phyloP scores from a whole-genome alignment of 2,888 invertebrate genomes.

The Eupithecia dodoneata region DNA sequence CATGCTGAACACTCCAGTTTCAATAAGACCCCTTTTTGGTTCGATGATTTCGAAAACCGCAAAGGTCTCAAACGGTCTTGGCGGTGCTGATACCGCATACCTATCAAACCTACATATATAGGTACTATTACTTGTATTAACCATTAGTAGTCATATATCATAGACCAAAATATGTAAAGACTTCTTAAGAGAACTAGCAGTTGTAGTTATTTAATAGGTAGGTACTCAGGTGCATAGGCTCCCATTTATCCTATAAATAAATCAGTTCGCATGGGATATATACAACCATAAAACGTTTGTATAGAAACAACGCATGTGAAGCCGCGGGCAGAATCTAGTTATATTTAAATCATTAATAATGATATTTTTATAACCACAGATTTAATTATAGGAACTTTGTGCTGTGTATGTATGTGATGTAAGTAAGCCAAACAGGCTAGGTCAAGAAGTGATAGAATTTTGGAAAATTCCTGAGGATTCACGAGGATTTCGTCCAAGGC shows the following conservation, averaged over 20 bases:
- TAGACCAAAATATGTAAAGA: too few species aligned
- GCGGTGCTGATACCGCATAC: neutral
- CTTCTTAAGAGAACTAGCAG: too few species aligned
- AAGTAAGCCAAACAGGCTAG: neutral
- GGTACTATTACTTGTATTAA: neutral
- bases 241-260: too few species aligned
- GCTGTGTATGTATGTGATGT: neutral
- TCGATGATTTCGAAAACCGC: slow-evolving; percentile 5
- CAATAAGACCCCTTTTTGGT: slow-evolving; percentile 9
- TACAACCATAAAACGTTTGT: too few species aligned
- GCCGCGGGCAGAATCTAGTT: too few species aligned
- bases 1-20: neutral
- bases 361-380: neutral
- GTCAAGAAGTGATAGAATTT: neutral
- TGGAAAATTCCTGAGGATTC: neutral
- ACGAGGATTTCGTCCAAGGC: neutral
- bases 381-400: neutral
- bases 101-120: neutral
- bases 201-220: too few species aligned
- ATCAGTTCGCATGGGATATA: too few species aligned
- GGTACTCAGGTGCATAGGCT: too few species aligned
- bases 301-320: too few species aligned
- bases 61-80: neutral
- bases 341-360: too few species aligned
- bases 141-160: too few species aligned